phyloP scores from a whole-genome alignment of 2,888 invertebrate genomes.

The Bellardia bayeri region DNA sequence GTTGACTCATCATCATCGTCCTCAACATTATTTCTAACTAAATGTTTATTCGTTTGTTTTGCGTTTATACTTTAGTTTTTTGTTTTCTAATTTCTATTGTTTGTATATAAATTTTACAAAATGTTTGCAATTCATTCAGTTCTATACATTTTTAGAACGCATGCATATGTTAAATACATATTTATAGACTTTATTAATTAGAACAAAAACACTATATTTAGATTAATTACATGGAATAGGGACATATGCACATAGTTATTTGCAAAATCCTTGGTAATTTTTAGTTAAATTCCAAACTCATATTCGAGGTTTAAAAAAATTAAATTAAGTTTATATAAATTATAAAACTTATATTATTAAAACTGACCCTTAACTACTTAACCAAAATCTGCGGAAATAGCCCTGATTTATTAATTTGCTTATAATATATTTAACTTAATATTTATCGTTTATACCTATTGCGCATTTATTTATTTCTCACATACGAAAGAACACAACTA shows the following conservation, averaged over 20 bases:
- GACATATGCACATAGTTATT: not conserved
- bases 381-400: not conserved
- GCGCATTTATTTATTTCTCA: constrained; percentile 31
- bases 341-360: too few species aligned
- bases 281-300: too few species aligned
- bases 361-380: not conserved
- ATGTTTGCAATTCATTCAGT: not conserved
- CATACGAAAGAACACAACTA: not conserved
- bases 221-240: not conserved
- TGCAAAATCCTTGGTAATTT: not conserved
- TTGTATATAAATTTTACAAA: not conserved
- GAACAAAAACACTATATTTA: not conserved
- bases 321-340: too few species aligned
- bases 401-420: not conserved
- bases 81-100: not conserved
- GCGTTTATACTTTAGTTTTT: not conserved
- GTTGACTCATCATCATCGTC: constrained; percentile 48
- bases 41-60: constrained; percentile 25
- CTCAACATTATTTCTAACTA: not conserved
- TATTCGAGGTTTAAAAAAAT: too few species aligned
- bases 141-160: not conserved
- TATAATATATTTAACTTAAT: constrained; percentile 26
- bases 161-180: not conserved
- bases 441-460: constrained; percentile 2
- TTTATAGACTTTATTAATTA: not conserved